Evolutionary conservation across 2,113 vertebrate genomes (phyloP).

Genomic region (Tachysurus vachellii): DNA sequence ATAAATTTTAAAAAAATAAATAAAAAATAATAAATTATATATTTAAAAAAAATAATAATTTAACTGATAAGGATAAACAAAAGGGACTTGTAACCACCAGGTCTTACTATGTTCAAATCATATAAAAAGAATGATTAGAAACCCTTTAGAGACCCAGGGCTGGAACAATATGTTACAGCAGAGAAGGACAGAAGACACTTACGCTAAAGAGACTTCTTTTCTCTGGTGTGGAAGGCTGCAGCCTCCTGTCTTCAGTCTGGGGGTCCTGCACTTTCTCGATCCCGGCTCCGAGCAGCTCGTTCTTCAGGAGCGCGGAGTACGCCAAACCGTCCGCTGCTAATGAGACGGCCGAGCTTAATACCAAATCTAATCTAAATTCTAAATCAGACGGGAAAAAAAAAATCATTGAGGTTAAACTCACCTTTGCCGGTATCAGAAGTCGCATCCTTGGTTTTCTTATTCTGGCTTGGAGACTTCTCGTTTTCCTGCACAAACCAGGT

Average conservation of each 20-base stretch:
- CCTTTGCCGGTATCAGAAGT: slow-evolving; percentile 96
- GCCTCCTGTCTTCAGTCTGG: slow-evolving; percentile 90
- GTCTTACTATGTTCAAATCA: not conserved
- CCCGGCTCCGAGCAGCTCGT: slow-evolving; percentile 91
- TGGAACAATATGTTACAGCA: not conserved
- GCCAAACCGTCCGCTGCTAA: slow-evolving; percentile 84
- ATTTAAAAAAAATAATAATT: too few species aligned
- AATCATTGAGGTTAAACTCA: slow-evolving; percentile 54
- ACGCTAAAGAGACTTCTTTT: slow-evolving; percentile 96
- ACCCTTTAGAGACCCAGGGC: not conserved
- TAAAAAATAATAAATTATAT: too few species aligned
- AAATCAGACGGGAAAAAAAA: not conserved
- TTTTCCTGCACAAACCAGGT: slow-evolving; percentile 82
- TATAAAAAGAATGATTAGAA: not conserved
- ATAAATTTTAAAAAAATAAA: not conserved
- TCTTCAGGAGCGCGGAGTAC: slow-evolving; percentile 96
- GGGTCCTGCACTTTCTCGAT: slow-evolving; percentile 98
- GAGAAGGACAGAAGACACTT: slow-evolving; percentile 39
- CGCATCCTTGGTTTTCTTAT: slow-evolving; percentile 96
- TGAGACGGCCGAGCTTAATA: slow-evolving; percentile 32
- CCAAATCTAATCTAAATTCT: not conserved
- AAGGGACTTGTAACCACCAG: too few species aligned
- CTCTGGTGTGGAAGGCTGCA: slow-evolving; percentile 91
- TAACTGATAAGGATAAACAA: too few species aligned
- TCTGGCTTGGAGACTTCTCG: slow-evolving; percentile 96